Conservation (phyloP, 2,888 invertebrate species). For the Melolontha melolontha region DNA sequence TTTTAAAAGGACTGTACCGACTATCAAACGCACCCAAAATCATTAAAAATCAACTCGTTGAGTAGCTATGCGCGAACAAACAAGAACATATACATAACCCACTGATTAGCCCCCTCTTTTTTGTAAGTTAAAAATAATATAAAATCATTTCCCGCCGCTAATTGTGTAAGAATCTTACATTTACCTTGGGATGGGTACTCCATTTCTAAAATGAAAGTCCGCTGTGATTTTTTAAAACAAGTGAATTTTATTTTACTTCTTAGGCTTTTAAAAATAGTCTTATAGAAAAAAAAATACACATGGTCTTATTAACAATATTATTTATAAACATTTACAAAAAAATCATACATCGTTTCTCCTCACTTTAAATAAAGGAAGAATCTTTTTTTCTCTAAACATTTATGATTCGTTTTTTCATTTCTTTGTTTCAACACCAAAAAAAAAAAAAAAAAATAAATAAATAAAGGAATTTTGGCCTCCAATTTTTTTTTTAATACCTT, state of each 20-base stretch:
- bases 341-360: slow-evolving; percentile 37
- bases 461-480: slow-evolving; percentile 40
- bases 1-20: too few relatives aligned
- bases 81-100: too few relatives aligned
- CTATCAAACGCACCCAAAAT: too few relatives aligned
- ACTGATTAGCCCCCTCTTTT: too few relatives aligned
- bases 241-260: slow-evolving; percentile 37
- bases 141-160: too few relatives aligned
- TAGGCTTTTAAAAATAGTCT: slow-evolving; percentile 41
- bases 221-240: slow-evolving; percentile 34
- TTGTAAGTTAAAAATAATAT: too few relatives aligned
- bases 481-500: slow-evolving; percentile 10
- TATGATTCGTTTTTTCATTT: slow-evolving; percentile 6
- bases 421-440: slow-evolving; percentile 32
- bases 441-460: slow-evolving; percentile 19
- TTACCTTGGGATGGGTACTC: too few relatives aligned
- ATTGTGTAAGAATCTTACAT: too few relatives aligned
- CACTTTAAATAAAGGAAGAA: slow-evolving; percentile 10
- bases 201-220: neutral
- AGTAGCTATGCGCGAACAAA: too few relatives aligned
- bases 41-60: too few relatives aligned
- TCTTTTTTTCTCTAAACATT: slow-evolving; percentile 8
- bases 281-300: slow-evolving; percentile 44
- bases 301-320: slow-evolving; percentile 45
- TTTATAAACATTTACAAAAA: slow-evolving; percentile 46